Evolutionary conservation across 2,797 vertebrate species (phyloP), one percentile per base, ranked within the genome.

Genomic region (Xenopus petersii): DNA sequence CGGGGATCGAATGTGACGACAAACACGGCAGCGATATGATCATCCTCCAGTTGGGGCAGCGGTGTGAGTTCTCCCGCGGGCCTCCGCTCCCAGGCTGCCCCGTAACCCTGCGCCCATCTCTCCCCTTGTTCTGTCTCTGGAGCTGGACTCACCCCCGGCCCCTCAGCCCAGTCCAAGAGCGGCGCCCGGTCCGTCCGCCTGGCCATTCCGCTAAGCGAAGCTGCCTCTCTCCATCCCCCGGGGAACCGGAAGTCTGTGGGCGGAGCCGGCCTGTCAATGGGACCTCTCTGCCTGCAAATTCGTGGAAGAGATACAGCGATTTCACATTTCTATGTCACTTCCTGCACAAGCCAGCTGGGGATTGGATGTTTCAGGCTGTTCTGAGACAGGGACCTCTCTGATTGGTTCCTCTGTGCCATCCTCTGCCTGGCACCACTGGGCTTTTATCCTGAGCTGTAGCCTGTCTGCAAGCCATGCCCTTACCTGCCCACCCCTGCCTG

Each of bases 1-100:
- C 97, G 93, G 0, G 96, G 92, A 70, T 97, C 95, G 88, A 98
- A 98, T 63, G 96, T 97, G 49, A 98, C 95, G 77, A 98, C 96
- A 73, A 98, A 98, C 73, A 98, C 96, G 0, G 97, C 90, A 84
- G 96, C 91, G 83, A 98, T 95, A 85, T 98, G 96, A 79, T 98
- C 97, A 75, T 98, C 97, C 79, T 97, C 95, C 76, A 73, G 71
- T 71, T 78, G 71, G 0, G 64, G 70, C 21, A 73, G 36, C 0
- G 71, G 60, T 8, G 65, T 49, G 73, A 86, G 83, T 46, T 87
- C 87, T 65, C 80, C 86, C 55, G 84, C 88, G 1, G 82, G 81
- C 64, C 80, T 80, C 48, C 51, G 63, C 76, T 82, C 70, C 88
- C 21, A 86, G 86, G 81, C 86, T 78, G 85, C 83, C 61, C 80